Evolutionary conservation across 2,888 invertebrate genomes (phyloP).

Genomic region (Ectemnius cavifrons): DNA sequence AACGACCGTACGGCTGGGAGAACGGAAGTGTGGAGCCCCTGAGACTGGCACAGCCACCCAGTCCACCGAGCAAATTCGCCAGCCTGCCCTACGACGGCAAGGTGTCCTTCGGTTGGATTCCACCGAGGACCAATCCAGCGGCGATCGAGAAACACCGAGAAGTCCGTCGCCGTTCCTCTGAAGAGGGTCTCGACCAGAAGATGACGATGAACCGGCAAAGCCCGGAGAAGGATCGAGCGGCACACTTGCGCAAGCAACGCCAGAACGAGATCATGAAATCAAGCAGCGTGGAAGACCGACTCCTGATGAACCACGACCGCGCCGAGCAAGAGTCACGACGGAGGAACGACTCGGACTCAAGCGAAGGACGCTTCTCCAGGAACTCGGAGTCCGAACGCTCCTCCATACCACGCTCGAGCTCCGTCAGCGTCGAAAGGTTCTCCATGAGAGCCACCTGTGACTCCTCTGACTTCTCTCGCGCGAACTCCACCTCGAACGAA

Average conservation of each 20-base stretch:
- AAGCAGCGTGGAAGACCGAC: conserved; percentile 71
- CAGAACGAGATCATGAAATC: conserved; percentile 72
- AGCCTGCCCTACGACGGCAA: conserved; percentile 83
- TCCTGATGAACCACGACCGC: conserved; percentile 66
- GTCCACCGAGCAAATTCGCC: conserved; percentile 83
- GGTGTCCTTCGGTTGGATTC: conserved; percentile 80
- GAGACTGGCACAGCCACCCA: conserved; percentile 80
- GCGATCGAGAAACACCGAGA: conserved; percentile 86
- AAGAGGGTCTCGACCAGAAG: conserved; percentile 61
- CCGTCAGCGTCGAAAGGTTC: conserved; percentile 75
- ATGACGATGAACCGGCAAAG: conserved; percentile 42
- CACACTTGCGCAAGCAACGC: conserved; percentile 59
- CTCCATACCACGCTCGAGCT: conserved; percentile 74
- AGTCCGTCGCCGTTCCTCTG: conserved; percentile 83
- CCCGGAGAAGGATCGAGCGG: conserved; percentile 57
- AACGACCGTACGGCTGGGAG: conserved; percentile 88
- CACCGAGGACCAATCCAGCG: conserved; percentile 82
- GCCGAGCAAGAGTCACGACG: conserved; percentile 36
- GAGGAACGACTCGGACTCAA: conserved; percentile 71
- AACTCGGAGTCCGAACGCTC: conserved; percentile 74
- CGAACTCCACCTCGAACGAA: conserved; percentile 76
- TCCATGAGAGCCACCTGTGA: conserved; percentile 76
- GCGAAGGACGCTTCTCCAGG: conserved; percentile 71
- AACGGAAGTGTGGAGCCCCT: conserved; percentile 75
- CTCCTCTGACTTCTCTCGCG: conserved; percentile 75